phyloP scores from a whole-genome alignment of 2,888 invertebrate genomes.

The Dromius quadrimaculatus region DNA sequence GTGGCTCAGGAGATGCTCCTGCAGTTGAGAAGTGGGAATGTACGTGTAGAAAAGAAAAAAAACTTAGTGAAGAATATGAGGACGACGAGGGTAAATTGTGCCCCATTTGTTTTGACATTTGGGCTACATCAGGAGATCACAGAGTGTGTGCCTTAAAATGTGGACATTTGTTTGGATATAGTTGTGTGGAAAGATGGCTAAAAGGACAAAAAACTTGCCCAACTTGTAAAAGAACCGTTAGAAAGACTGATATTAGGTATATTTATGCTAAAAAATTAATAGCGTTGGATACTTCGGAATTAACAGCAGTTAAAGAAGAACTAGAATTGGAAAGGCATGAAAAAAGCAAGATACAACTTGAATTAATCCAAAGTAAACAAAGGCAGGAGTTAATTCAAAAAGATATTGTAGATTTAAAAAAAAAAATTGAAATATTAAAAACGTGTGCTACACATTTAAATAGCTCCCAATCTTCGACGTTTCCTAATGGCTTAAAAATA shows the following conservation, averaged over 20 bases:
- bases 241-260: slow-evolving; percentile 77
- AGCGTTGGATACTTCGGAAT: slow-evolving; percentile 83
- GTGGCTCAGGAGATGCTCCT: too few species aligned
- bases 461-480: neutral
- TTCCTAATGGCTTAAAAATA: slow-evolving; percentile 15
- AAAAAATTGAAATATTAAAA: slow-evolving; percentile 58
- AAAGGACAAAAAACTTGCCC: slow-evolving; percentile 78
- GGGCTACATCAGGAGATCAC: slow-evolving; percentile 89
- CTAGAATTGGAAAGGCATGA: slow-evolving; percentile 72
- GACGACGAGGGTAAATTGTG: slow-evolving; percentile 81
- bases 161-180: slow-evolving; percentile 91
- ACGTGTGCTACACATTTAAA: neutral
- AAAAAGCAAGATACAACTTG: slow-evolving; percentile 72
- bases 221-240: slow-evolving; percentile 85
- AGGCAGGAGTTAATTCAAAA: slow-evolving; percentile 65
- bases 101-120: slow-evolving; percentile 89
- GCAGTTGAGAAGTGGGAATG: slow-evolving; percentile 53
- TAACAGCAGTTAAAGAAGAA: slow-evolving; percentile 75
- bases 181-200: slow-evolving; percentile 85
- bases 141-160: slow-evolving; percentile 88
- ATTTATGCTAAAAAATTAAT: slow-evolving; percentile 84
- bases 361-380: slow-evolving; percentile 70
- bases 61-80: slow-evolving; percentile 59
- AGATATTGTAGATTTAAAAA: slow-evolving; percentile 62
- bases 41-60: slow-evolving; percentile 5